These are phyloP conservation scores for Pycnomerus fuliginosus DNA, from an alignment of 2,888 invertebrate genomes.

Conservation along the genomic window DNA sequence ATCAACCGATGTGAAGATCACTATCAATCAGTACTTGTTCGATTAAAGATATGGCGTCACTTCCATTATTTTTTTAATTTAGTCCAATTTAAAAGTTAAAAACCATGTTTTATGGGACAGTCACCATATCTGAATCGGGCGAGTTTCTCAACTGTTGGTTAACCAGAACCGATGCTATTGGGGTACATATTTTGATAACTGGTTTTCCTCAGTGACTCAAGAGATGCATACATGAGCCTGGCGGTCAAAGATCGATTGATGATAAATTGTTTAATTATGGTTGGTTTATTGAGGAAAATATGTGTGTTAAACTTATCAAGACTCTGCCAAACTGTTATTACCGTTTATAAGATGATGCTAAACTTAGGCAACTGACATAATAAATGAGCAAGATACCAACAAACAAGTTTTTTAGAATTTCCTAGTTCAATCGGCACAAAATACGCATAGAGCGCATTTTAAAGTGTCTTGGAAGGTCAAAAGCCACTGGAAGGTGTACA, in stretches of 20 bases:
- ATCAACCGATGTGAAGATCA: conserved; percentile 7
- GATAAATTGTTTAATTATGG: conserved; percentile 26
- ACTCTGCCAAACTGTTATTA: conserved; percentile 25
- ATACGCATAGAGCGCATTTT: too few relatives aligned
- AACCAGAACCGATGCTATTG: too few relatives aligned
- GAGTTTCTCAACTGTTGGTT: conserved; percentile 20
- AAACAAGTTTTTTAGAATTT: conserved; percentile 16
- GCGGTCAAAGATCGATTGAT: conserved; percentile 23
- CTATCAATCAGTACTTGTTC: too few relatives aligned
- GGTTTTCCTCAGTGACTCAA: conserved; percentile 22
- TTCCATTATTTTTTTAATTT: too few relatives aligned
- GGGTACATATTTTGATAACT: conserved; percentile 12
- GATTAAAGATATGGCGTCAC: too few relatives aligned
- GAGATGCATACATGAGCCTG: conserved; percentile 14
- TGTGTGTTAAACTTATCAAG: conserved; percentile 25
- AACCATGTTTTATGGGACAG: too few relatives aligned
- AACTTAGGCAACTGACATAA: conserved; percentile 28
- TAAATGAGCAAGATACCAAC: conserved; percentile 29
- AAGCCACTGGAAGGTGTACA: too few relatives aligned
- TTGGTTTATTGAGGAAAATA: conserved; percentile 27
- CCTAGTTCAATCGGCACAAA: too few relatives aligned
- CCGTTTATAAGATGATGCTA: conserved; percentile 27
- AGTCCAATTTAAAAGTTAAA: too few relatives aligned
- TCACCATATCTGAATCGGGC: too few relatives aligned
- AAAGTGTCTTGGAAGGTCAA: too few relatives aligned